Evolutionary conservation across 2,113 vertebrate species (phyloP), one percentile per base, ranked within the genome.

Genomic region (Craseonycteris thonglongyai): DNA sequence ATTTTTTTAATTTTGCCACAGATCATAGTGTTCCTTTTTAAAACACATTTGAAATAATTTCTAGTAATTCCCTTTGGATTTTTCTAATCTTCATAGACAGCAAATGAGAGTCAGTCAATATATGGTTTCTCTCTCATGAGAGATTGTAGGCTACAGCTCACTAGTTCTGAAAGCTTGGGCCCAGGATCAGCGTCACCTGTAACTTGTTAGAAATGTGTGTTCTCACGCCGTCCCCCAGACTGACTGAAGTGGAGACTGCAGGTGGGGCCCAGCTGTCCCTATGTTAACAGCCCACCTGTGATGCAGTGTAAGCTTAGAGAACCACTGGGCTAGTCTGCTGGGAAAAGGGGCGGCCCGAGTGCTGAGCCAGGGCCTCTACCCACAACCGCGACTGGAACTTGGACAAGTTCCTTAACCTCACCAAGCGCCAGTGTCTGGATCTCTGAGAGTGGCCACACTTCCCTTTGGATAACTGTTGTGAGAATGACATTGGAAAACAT

Each of bases 1-100:
- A 51, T 0, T 69, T 35, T 85, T 72, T 66, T 3, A n/a, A 28
- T 56, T 65, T 88, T 78, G 63, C n/a, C 74, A 63, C 45, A 96
- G 85, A 95, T 87, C 69, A 61, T 75, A 95, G 94, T 97, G 94
- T 93, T 91, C 90, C 95, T 92, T 97, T 97, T 79, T 33, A 97
- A 96, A 61, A 61, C 51, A 96, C 88, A 76, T 84, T 86, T 96
- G 96, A 95, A 97, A 96, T 88, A 93, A 89, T 90, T 87, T 90
- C 30, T 40, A 49, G 9, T 58, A 14, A 59, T 74, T 59, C 68
- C 68, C 35, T 5, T 82, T 81, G 71, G 92, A 90, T 51, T 95
- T 9, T 0, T 87, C 26, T 68, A 35, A 51, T 15, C n/a, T 85
- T 95, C 92, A 40, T 24, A 22, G 58, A 95, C 35, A 54, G 1